Conservation (phyloP, 2,797 vertebrate species). For the Heliangelus exortis region DNA sequence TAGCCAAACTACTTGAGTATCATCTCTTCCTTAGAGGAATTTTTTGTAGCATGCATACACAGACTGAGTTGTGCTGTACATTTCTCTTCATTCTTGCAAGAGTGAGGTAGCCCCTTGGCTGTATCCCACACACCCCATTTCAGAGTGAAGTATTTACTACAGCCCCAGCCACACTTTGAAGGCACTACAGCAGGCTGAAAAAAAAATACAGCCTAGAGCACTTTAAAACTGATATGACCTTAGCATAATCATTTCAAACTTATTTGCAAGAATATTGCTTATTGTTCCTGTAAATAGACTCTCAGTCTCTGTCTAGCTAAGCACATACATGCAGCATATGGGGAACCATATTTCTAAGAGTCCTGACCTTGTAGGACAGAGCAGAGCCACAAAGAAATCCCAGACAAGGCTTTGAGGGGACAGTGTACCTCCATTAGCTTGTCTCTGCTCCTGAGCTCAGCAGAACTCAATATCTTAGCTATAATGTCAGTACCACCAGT, state of each 20-base stretch:
- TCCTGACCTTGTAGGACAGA: neutral
- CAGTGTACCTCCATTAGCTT: neutral
- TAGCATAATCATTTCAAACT: neutral
- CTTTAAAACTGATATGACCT: neutral
- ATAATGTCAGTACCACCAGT: neutral
- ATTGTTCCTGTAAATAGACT: neutral
- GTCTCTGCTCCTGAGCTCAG: neutral
- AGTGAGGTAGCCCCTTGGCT: neutral
- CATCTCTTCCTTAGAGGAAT: neutral
- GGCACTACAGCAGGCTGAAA: neutral
- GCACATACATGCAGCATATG: neutral
- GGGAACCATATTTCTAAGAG: neutral
- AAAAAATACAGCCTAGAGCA: neutral
- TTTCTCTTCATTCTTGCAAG: neutral
- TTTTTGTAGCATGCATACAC: neutral
- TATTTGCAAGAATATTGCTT: neutral
- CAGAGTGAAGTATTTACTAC: neutral
- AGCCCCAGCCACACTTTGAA: neutral
- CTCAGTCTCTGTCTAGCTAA: neutral
- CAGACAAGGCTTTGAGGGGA: neutral
- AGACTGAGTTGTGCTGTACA: neutral
- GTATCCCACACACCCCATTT: neutral
- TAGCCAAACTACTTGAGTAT: neutral
- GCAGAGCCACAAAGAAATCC: neutral
- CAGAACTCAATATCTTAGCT: neutral